Evolutionary conservation across 2,888 invertebrate genomes (phyloP), one percentile per base, ranked within the genome.

Genomic region (Drosophila setosimentum): DNA sequence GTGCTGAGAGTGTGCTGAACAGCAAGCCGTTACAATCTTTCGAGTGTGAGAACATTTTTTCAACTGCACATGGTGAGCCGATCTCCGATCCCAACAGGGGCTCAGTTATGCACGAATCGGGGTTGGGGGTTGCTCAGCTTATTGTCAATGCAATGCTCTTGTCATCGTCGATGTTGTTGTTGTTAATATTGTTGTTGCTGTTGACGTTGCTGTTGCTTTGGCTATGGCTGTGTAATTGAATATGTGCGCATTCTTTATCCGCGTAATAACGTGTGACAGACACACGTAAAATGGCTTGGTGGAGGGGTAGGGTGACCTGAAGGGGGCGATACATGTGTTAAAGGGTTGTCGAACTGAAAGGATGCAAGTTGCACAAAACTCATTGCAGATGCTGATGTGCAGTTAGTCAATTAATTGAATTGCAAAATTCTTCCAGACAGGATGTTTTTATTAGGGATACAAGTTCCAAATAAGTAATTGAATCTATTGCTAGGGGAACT

Each of bases 11-110:
- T 87, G 88, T 84, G 82, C 80, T 84, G 74, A 75, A 85, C 77
- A 68, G 76, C 87, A 82, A 81, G 91, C 89, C 86, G 90, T 90
- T 91, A 89, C 83, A 87, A 77, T 85, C 77, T 81, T 72, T 65
- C 78, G 89, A 92, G 92, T 92, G 93, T 92, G 93, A 92, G 93
- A 92, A 92, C 87, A 90, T 92, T 91, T 90, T 89, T 80, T 80
- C 69, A 89, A 78, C 89, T 92, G 92, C 92, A 92, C 92, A 92
- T 92, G 93, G 82, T 83, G 55, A 60, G 45, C 57, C 65, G 75
- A 77, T 77, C 78, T 76, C 33, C 58, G 66, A 67, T 54, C 68
- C 45, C 63, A 57, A 67, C 69, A 78, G 89, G 87, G 89, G 76
- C 78, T 55, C 76, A 83, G 83, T 77, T 83, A 72, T 76, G 83